A percentile compares a stretch with the other conserved stretches of the same genome.
Conservation (phyloP, 2,888 invertebrate species). For the Agrochola litura region DNA sequence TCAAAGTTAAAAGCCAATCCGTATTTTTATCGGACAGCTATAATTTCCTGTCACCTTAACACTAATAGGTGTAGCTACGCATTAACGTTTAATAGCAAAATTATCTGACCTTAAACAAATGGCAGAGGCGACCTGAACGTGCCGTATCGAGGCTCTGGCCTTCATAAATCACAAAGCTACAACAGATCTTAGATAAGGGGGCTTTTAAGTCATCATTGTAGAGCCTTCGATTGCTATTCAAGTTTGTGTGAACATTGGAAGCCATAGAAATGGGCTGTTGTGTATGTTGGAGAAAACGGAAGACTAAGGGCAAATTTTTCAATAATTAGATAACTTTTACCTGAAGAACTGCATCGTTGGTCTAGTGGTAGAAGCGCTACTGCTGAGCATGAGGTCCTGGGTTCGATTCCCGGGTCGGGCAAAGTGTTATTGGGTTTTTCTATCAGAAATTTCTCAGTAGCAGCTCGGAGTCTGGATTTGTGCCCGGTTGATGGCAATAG, state of each 20-base stretch:
- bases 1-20: constrained; percentile 31
- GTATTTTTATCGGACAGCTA: constrained; percentile 49
- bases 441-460: too few relatives aligned
- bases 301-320: background rate
- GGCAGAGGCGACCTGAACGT: constrained; percentile 43
- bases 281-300: background rate
- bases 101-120: constrained; percentile 50
- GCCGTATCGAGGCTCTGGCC: constrained; percentile 68
- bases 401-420: too few relatives aligned
- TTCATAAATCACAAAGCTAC: constrained; percentile 81
- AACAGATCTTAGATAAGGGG: constrained; percentile 79
- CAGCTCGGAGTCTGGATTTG: too few relatives aligned
- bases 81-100: constrained; percentile 52
- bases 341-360: too few relatives aligned
- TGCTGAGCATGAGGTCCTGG: too few relatives aligned
- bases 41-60: constrained; percentile 51
- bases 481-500: too few relatives aligned
- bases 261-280: background rate
- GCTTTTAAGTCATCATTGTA: constrained; percentile 74
- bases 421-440: too few relatives aligned
- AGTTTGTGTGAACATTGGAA: background rate
- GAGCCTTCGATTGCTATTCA: constrained; percentile 67
- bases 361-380: too few relatives aligned
- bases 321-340: too few relatives aligned
- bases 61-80: constrained; percentile 40